Evolutionary conservation across 1,140 invertebrate genomes (phyloP), one percentile per base, ranked within the genome.

Genomic region (Manduca sexta): DNA sequence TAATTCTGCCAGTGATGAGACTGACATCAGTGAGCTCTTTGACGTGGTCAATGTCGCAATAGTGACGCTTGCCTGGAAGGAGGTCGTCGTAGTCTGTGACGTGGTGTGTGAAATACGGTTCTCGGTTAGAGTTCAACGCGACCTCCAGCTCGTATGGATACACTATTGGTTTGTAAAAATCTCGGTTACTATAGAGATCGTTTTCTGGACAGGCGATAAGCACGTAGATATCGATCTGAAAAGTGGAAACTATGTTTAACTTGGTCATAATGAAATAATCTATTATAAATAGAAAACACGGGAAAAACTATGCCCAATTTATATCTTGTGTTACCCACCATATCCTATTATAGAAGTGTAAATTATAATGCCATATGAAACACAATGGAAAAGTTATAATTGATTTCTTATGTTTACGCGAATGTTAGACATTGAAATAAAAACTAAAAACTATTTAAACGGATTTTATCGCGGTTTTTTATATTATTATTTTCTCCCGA

Each of bases 81-180:
- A 97, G 73, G 61, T 94, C 87, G 58, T 90, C 88, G 76, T 95
- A 97, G 71, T 97, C 93, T 35, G 91, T 91, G 12, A 92, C 87
- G 75, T 94, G 94, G 12, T 72, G 74, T 18, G 91, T 88, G 55
- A 87, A 77, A 70, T 88, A 87, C 64, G 88, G 87, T 61, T 88
- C 77, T 82, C 93, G 67, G 47, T 87, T 70, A 61, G 83, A 87
- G 58, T 94, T 94, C 34, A 96, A 89, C 2, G 97, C 97, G 26
- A 97, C 86, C 86, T 98, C 97, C 31, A 98, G 87, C 85, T 99
- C 97, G 84, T 91, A 97, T 2, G 96, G 93, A n/a, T 95, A 96
- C 1, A 97, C 90, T 39, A 99, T 90, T 3, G 97, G 96, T 66
- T 93, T 94, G 48, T 94, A 93, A 76, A 95, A 97, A 30, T 98